These are phyloP conservation scores for Leptestheria dahalacensis DNA, from an alignment of 1,140 invertebrate species.

Conservation along the genomic window DNA sequence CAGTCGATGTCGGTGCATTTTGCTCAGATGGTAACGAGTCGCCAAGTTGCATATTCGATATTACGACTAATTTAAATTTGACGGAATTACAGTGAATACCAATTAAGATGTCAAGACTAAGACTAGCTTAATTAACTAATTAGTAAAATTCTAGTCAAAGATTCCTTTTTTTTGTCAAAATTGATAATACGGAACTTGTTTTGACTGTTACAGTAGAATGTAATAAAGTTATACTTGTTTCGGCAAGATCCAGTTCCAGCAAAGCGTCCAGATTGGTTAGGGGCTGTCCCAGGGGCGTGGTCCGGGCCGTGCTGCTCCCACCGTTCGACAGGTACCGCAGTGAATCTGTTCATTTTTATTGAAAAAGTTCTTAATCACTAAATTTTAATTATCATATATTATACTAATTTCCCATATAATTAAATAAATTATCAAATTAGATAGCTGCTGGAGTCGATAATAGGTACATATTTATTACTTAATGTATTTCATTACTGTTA, in stretches of 20 bases:
- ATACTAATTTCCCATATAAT: not conserved
- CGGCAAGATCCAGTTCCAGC: slow-evolving; percentile 7
- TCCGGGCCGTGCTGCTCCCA: not conserved
- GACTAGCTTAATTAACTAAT: no score
- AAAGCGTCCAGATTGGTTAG: slow-evolving; percentile 3
- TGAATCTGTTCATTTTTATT: not conserved
- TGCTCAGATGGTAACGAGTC: no score
- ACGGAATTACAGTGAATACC: no score
- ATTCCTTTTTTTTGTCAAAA: not conserved
- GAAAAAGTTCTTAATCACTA: not conserved
- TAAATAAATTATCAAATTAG: not conserved
- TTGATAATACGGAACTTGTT: no score
- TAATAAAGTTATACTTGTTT: not conserved
- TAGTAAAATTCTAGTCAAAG: not conserved
- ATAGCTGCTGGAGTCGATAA: no score
- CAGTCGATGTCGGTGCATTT: no score
- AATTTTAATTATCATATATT: not conserved
- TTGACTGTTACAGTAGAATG: not conserved
- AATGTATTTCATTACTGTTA: no score
- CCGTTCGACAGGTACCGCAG: slow-evolving; percentile 1
- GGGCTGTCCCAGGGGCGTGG: slow-evolving; percentile 6
- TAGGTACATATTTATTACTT: no score
- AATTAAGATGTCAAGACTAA: no score
- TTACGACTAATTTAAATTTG: no score
- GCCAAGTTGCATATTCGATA: no score